phyloP scores from a whole-genome alignment of 1,140 invertebrate genomes.

The Uloborus diversus region DNA sequence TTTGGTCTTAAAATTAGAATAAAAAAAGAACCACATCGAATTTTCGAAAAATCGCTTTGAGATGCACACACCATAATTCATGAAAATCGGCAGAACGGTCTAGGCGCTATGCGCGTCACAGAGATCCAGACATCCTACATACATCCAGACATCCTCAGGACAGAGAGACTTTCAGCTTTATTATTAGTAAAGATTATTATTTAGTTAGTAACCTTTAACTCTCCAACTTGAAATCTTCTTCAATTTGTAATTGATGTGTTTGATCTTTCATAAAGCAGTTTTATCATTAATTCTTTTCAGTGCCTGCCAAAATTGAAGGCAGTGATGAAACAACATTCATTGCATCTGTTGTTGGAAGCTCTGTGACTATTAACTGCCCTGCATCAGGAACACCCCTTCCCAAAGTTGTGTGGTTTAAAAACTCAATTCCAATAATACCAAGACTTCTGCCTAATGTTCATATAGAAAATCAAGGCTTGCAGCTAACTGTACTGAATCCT shows the following conservation, averaged over 20 bases:
- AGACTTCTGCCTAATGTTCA: neutral
- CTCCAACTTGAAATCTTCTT: too few relatives aligned
- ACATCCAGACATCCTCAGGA: too few relatives aligned
- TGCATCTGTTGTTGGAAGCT: constrained; percentile 8
- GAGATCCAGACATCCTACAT: too few relatives aligned
- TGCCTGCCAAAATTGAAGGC: constrained; percentile 34
- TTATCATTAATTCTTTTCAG: constrained; percentile 17
- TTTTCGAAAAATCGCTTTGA: too few relatives aligned
- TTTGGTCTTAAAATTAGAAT: too few relatives aligned
- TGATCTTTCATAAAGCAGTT: neutral
- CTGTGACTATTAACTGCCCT: constrained; percentile 23
- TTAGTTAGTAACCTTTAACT: too few relatives aligned
- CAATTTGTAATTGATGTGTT: neutral
- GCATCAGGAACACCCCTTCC: constrained; percentile 32
- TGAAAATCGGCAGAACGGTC: too few relatives aligned
- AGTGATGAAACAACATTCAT: constrained; percentile 4
- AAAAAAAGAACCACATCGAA: too few relatives aligned
- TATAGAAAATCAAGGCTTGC: neutral
- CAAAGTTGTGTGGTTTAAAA: constrained; percentile 42
- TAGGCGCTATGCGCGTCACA: too few relatives aligned
- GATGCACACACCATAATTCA: too few relatives aligned
- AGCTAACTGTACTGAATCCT: constrained; percentile 7
- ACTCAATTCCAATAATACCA: constrained; percentile 20
- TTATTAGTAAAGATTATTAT: too few relatives aligned
- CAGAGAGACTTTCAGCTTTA: too few relatives aligned